phyloP scores from a whole-genome alignment of 1,140 invertebrate genomes.

The Saccostrea echinata region DNA sequence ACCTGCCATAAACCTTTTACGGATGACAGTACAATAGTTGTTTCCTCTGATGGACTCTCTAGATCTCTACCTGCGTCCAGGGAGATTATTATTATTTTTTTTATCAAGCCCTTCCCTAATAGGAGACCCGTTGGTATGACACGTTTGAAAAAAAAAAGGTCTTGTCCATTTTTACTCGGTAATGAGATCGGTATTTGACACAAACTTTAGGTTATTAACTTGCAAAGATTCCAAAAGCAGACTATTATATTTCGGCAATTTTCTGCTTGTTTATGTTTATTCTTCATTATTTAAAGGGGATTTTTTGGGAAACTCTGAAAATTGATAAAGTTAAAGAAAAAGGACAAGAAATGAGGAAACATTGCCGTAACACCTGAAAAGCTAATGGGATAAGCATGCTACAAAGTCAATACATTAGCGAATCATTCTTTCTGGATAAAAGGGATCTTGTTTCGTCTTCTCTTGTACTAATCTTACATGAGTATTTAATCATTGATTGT shows the following conservation, averaged over 20 bases:
- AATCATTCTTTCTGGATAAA: conserved; percentile 15
- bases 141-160: background rate
- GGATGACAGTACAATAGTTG: background rate
- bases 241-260: background rate
- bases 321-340: background rate
- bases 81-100: background rate
- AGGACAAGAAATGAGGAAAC: background rate
- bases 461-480: conserved; percentile 2
- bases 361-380: background rate
- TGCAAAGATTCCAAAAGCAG: background rate
- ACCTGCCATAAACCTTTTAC: background rate
- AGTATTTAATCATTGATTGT: conserved; percentile 29
- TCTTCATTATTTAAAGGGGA: background rate
- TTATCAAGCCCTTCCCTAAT: background rate
- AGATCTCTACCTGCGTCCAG: background rate
- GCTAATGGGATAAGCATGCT: conserved; percentile 11
- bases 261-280: background rate
- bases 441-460: conserved; percentile 7
- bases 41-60: conserved; percentile 1
- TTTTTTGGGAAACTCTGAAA: background rate
- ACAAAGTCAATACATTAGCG: conserved; percentile 21
- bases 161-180: background rate
- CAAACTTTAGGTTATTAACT: background rate
- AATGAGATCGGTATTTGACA: background rate
- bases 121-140: background rate